Base-by-base conservation (phyloP, 2,113 vertebrate genomes). In the Pteronura brasiliensis region DNA sequence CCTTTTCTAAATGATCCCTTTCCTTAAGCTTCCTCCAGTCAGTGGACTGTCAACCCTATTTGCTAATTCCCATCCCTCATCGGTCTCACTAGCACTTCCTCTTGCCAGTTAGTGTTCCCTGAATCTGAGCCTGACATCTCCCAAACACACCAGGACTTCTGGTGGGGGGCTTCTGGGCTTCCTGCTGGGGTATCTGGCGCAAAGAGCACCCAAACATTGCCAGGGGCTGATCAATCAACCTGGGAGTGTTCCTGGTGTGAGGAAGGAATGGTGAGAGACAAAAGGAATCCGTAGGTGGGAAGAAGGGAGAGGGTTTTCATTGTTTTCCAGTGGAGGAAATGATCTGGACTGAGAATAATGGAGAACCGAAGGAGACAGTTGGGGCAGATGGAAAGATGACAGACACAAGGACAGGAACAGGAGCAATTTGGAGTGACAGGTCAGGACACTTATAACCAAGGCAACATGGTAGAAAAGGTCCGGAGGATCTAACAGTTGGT, bases 1-100 rank as follows among this genome's bases (percentile, higher is more conserved):
- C 76, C 72, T 95, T 96, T 94, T 90, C 90, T 86, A 92, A 98
- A 93, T 90, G 85, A 92, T 74, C 77, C 36, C 52, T 72, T 84
- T 90, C 39, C 81, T 79, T 67, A 65, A 93, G 17, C 27, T 82
- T 97, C 72, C 71, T 88, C 84, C 57, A 55, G 14, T 90, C 90
- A 63, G 47, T 11, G 88, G 69, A 97, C 72, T 69, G 81, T 81
- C 84, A 71, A 69, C 23, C 15, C 23, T 67, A 7, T 65, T 94
- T 96, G 71, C 59, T 96, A 92, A 97, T 95, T 96, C 42, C 52
- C 65, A 92, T 63, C n/a, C 71, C 80, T 96, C 96, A 80, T 55
- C 63, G 31, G 27, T 15, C n/a, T 80, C 69, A 67, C 59, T 23
- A 88, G 89, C 31, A 92, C 67, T 96, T 97, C 96, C 94, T 83